Percentiles rank a stretch among this genome's conserved stretches.
phyloP scores from a whole-genome alignment of 2,888 invertebrate species.

The Autographa pulchrina region DNA sequence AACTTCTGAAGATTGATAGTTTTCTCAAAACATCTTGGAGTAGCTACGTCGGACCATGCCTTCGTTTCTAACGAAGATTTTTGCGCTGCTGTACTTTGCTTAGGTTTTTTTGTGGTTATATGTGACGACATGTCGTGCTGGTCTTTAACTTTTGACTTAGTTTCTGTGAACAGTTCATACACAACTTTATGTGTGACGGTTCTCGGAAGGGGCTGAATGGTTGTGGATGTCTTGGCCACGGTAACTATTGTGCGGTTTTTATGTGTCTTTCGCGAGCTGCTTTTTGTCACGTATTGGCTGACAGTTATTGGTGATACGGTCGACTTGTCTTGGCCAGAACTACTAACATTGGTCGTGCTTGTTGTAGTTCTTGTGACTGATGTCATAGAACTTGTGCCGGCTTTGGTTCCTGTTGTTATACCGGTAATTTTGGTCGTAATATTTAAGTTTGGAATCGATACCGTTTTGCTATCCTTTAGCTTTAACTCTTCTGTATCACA shows the following conservation, averaged over 20 bases:
- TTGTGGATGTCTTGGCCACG: background rate
- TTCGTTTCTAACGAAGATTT: background rate
- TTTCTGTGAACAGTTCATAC: background rate
- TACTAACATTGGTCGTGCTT: too few species aligned
- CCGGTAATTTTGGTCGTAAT: too few species aligned
- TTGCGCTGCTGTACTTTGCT: background rate
- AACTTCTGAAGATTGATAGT: background rate
- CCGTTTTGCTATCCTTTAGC: background rate
- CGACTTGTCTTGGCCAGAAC: background rate
- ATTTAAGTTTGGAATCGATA: background rate
- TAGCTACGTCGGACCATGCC: background rate
- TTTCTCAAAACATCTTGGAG: constrained; percentile 7
- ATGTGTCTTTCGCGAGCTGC: background rate
- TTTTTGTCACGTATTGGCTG: background rate
- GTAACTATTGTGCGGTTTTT: background rate
- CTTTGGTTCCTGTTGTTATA: background rate
- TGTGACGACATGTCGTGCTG: background rate
- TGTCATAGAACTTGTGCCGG: background rate
- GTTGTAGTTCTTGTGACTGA: background rate
- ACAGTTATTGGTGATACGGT: too few species aligned
- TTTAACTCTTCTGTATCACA: constrained; percentile 27
- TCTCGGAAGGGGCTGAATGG: background rate
- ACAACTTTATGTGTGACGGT: background rate
- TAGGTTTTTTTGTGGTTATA: background rate
- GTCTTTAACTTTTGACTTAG: background rate